Percentiles rank a stretch among this genome's conserved stretches.
phyloP scores from a whole-genome alignment of 2,888 invertebrate genomes.

The Calliopum simillimum region DNA sequence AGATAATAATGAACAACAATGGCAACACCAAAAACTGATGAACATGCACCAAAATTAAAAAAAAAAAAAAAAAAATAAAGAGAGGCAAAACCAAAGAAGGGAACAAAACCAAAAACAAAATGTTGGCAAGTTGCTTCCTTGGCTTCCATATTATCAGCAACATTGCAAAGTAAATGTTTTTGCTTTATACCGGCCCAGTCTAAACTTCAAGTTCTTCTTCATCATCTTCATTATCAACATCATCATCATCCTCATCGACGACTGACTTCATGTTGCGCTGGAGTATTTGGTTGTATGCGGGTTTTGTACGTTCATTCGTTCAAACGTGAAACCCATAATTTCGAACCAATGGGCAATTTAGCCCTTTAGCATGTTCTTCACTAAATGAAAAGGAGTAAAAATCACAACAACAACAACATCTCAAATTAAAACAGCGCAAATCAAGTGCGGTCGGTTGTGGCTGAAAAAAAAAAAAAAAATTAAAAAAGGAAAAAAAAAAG shows the following conservation, averaged over 20 bases:
- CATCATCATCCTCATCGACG: no score
- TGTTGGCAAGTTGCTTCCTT: slow-evolving; percentile 22
- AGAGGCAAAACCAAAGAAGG: slow-evolving; percentile 8
- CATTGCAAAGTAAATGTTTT: slow-evolving; percentile 43
- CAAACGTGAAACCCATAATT: slow-evolving; percentile 65
- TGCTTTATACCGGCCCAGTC: slow-evolving; percentile 22
- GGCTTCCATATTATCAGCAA: slow-evolving; percentile 22
- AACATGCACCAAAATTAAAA: slow-evolving; percentile 32
- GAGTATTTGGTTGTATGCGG: no score
- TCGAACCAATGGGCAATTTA: slow-evolving; percentile 68
- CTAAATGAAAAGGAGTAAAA: slow-evolving; percentile 21
- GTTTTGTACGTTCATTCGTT: background rate
- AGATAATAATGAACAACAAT: slow-evolving; percentile 6
- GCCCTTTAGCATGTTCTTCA: slow-evolving; percentile 64
- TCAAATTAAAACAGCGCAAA: slow-evolving; percentile 2
- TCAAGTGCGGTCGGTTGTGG: background rate
- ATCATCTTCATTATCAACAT: background rate
- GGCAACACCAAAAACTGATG: slow-evolving; percentile 40
- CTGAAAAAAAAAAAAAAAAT: no score
- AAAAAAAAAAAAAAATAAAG: slow-evolving; percentile 23
- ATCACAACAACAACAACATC: slow-evolving; percentile 6
- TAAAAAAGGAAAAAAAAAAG: no score
- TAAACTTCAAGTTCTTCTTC: background rate
- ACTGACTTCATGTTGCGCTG: no score
- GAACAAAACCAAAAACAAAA: slow-evolving; percentile 34